Base-by-base conservation (phyloP, 2,888 invertebrate genomes). In the Ormia ochracea region DNA sequence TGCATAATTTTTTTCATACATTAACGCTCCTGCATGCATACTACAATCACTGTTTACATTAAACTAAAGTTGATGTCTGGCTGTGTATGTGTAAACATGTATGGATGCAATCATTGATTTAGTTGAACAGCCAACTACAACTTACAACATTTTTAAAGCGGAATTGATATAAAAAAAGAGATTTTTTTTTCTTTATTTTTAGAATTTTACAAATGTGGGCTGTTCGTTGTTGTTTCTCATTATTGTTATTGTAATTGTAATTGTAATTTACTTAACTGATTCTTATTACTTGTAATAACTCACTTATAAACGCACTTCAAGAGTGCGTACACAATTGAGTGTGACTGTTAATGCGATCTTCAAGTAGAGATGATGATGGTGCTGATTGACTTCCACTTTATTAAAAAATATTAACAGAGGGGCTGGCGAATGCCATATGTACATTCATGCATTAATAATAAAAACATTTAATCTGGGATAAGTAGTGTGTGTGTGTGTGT, bases 381-480 rank as follows among this genome's bases (percentile, higher is more conserved):
- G 76, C 69, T 70, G 76, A 76, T 76, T 76, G 76, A 76, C 76
- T 76, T 76, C 76, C 76, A 76, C 69, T 76, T 76, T 56, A 76
- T 76, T 70, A 45, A 41, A 26, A 23, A 65, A 50, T 21, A 68
- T 36, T 69, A 50, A 59, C 38, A 66, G 69, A 70, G 76, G 76
- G 69, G n/a, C 63, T 77, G 63, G 48, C 63, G 56, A 69, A 19
- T 31, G 69, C n/a, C n/a, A n/a, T n/a, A n/a, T n/a, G n/a, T n/a
- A n/a, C 56, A 77, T 48, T 70, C 56, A 76, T 19, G 69, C 63
- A 14, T 56, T 31, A 63, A 54, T 33, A 43, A 33, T 10, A 66
- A 26, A 33, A 68, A 41, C 10, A 68, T 23, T 43, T 38, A 28
- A 66, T 68, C 54, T 58, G 48, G 36, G 26, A 45, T 17, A 26